phyloP scores from a whole-genome alignment of 2,888 invertebrate genomes.

The Andrena hattorfiana region DNA sequence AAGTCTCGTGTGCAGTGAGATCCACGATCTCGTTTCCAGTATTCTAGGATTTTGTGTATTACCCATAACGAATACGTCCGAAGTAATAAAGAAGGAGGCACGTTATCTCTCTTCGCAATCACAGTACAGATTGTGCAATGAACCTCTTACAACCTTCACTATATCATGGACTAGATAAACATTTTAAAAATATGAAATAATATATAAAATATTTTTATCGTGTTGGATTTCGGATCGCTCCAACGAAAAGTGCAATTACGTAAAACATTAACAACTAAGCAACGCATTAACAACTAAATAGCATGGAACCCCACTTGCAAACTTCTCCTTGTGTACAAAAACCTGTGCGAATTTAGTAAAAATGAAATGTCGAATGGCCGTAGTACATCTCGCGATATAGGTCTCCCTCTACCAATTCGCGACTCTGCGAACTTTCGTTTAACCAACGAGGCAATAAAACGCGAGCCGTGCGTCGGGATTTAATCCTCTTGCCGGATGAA shows the following conservation, averaged over 20 bases:
- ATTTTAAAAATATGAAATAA: too few species aligned
- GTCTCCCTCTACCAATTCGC: slow-evolving; percentile 44
- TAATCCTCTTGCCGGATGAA: slow-evolving; percentile 59
- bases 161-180: not conserved
- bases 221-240: not conserved
- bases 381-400: slow-evolving; percentile 4
- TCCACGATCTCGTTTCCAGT: slow-evolving; percentile 67
- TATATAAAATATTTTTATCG: slow-evolving; percentile 49
- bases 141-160: slow-evolving; percentile 29
- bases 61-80: slow-evolving; percentile 68
- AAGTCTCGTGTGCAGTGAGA: slow-evolving; percentile 63
- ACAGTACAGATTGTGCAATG: slow-evolving; percentile 29
- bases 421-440: slow-evolving; percentile 54
- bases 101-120: slow-evolving; percentile 51
- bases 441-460: slow-evolving; percentile 35
- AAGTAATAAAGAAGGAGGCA: slow-evolving; percentile 57
- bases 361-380: slow-evolving; percentile 5
- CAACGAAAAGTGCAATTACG: slow-evolving; percentile 4
- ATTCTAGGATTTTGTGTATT: slow-evolving; percentile 67
- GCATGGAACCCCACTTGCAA: too few species aligned
- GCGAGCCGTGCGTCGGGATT: slow-evolving; percentile 42
- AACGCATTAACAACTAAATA: too few species aligned
- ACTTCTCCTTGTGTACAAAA: too few species aligned
- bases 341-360: not conserved
- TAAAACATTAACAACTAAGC: not conserved